A percentile compares a stretch with the other conserved stretches of the same genome.
Evolutionary conservation across 1,140 invertebrate genomes (phyloP).

Genomic region (Nymphalis io): DNA sequence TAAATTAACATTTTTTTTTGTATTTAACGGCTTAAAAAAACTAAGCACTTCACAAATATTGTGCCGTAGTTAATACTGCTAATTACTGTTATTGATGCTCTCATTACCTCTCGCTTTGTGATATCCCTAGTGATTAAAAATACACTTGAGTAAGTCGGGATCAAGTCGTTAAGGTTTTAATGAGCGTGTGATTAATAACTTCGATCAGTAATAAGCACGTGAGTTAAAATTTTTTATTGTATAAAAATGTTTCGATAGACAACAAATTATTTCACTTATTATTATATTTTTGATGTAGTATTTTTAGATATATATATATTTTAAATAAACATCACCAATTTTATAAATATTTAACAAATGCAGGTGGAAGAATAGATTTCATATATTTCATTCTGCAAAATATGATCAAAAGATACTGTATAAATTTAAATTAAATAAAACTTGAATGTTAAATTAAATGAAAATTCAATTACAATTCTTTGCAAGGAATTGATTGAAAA

Average conservation of each 20-base stretch:
- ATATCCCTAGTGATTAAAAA: slow-evolving; percentile 11
- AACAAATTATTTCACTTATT: neutral
- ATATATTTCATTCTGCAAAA: neutral
- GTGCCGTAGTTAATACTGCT: neutral
- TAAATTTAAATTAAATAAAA: no score
- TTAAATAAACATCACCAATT: neutral
- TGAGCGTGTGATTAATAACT: neutral
- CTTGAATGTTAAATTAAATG: no score
- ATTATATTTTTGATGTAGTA: neutral
- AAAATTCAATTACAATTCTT: no score
- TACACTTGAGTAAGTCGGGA: slow-evolving; percentile 5
- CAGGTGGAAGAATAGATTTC: neutral
- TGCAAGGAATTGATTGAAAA: no score
- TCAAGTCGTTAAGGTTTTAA: slow-evolving; percentile 10
- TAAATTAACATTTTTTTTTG: no score
- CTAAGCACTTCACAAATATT: neutral
- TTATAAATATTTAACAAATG: neutral
- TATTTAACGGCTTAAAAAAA: no score
- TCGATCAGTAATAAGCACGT: neutral
- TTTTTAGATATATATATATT: neutral
- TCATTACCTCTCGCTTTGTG: slow-evolving; percentile 1
- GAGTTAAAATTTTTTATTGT: neutral
- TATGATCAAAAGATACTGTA: no score
- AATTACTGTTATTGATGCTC: slow-evolving; percentile 3
- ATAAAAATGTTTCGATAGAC: no score